Percentiles rank a stretch among this genome's conserved stretches.
Evolutionary conservation across 2,113 vertebrate species (phyloP).

Genomic region (Saccopteryx leptura): DNA sequence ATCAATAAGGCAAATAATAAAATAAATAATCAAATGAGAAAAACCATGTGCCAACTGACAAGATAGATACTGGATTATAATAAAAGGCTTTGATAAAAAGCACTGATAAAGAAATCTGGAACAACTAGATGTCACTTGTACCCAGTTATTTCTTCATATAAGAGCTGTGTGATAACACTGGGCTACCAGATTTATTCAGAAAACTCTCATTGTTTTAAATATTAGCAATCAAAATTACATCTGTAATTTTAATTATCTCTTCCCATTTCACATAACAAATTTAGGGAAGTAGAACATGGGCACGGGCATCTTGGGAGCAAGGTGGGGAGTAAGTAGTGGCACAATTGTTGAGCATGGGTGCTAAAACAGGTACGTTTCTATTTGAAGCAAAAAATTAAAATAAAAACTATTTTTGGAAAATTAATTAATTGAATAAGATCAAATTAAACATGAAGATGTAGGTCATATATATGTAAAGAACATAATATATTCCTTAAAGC

Average conservation of each 20-base stretch:
- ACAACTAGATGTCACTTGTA: not conserved
- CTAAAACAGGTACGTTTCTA: not conserved
- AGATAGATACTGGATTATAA: not conserved
- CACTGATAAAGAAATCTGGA: not conserved
- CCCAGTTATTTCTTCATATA: not conserved
- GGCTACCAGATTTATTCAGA: not conserved
- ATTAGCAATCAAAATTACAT: not conserved
- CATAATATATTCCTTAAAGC: not conserved
- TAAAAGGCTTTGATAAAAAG: not conserved
- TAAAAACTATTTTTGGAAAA: not conserved
- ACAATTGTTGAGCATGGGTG: not conserved
- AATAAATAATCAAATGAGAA: not conserved
- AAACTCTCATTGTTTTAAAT: not conserved
- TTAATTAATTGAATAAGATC: not conserved
- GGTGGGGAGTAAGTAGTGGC: not conserved
- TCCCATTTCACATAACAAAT: not conserved
- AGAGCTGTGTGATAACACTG: not conserved
- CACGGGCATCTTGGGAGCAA: not conserved
- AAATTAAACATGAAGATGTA: not conserved
- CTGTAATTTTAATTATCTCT: not conserved
- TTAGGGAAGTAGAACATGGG: not conserved
- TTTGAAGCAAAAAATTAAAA: not conserved
- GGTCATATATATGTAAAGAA: not conserved
- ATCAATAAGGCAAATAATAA: not conserved
- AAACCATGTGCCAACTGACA: not conserved